Percentiles rank a stretch among this genome's conserved stretches.
Evolutionary conservation across 2,888 invertebrate genomes (phyloP).

Genomic region (Cerastis rubricosa): DNA sequence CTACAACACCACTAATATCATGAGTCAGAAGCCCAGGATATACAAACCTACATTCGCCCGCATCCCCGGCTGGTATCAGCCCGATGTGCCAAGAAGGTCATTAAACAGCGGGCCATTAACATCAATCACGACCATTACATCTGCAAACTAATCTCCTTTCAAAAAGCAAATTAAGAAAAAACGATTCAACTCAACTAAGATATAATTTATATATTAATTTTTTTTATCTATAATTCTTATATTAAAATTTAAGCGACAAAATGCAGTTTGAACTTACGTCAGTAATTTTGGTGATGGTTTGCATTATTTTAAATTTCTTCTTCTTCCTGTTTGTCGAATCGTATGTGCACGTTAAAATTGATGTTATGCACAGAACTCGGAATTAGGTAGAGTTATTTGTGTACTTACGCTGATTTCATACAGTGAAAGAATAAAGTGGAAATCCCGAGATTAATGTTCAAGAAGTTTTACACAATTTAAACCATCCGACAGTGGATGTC

Average conservation of each 20-base stretch:
- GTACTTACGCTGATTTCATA: no score
- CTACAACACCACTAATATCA: not conserved
- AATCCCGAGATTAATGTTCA: no score
- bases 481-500: no score
- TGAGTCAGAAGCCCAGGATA: not conserved
- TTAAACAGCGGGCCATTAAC: not conserved
- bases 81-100: not conserved
- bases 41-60: not conserved
- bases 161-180: not conserved
- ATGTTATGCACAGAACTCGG: no score
- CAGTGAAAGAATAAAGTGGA: no score
- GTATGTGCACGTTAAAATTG: not conserved
- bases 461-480: no score
- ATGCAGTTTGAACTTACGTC: not conserved
- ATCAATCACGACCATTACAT: not conserved
- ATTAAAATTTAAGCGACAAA: not conserved
- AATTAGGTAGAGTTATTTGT: no score
- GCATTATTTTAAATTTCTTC: not conserved
- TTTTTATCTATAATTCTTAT: no score
- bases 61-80: not conserved
- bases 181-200: not conserved
- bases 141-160: no score
- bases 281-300: not conserved
- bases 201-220: no score
- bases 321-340: not conserved